Conservation (phyloP, 2,797 vertebrate genomes). For the Sebastes minor region DNA sequence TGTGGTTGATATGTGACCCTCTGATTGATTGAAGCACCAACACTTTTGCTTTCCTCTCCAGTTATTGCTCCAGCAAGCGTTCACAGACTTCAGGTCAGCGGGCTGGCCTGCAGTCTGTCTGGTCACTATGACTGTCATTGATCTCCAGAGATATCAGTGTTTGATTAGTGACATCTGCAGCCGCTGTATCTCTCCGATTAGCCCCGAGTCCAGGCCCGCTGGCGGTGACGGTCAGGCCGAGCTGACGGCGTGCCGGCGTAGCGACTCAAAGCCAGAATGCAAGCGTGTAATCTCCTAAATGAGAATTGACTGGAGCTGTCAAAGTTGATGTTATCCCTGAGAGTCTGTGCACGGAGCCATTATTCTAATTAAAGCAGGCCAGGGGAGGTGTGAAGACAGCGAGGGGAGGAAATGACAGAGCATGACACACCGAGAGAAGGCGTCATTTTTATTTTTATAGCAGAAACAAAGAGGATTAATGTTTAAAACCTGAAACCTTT, state of each 20-base stretch:
- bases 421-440: background rate
- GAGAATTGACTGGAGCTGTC: constrained; percentile 30
- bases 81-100: background rate
- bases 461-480: constrained; percentile 54
- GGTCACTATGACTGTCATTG: background rate
- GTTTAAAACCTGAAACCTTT: constrained; percentile 32
- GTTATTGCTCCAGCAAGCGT: background rate
- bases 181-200: background rate
- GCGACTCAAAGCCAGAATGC: background rate
- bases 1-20: background rate
- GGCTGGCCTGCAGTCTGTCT: background rate
- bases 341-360: constrained; percentile 20
- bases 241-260: background rate
- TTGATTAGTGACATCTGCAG: background rate
- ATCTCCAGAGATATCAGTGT: background rate
- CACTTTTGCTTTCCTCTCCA: background rate
- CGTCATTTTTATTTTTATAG: background rate
- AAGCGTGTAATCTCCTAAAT: constrained; percentile 37
- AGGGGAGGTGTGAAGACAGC: background rate
- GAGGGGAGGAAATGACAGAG: background rate
- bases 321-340: constrained; percentile 3
- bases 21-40: background rate
- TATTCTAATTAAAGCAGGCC: constrained; percentile 38
- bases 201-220: background rate
- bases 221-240: background rate